These are phyloP conservation scores for Callocephalon fimbriatum DNA, from an alignment of 2,113 vertebrate genomes.

Conservation along the genomic window DNA sequence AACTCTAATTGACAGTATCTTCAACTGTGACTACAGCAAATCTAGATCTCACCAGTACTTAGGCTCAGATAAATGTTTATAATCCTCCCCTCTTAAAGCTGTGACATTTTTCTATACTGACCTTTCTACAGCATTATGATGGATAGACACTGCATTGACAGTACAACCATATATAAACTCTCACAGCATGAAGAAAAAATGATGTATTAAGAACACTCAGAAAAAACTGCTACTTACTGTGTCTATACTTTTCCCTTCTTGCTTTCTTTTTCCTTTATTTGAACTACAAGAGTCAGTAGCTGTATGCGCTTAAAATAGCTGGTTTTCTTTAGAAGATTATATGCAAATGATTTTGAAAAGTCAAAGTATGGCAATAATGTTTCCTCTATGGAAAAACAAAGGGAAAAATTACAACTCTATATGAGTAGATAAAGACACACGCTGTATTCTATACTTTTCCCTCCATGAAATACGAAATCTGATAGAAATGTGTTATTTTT, in stretches of 20 bases:
- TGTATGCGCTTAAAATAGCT: not conserved
- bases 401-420: not conserved
- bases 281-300: not conserved
- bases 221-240: not conserved
- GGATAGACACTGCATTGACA: not conserved
- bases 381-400: not conserved
- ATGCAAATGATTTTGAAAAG: not conserved
- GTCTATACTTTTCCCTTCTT: not conserved
- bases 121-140: not conserved
- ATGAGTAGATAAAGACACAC: not conserved
- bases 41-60: not conserved
- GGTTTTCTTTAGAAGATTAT: not conserved
- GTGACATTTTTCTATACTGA: not conserved
- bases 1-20: not conserved
- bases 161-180: not conserved
- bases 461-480: not conserved
- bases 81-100: not conserved
- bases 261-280: not conserved
- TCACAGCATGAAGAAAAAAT: not conserved
- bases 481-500: not conserved
- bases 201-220: not conserved
- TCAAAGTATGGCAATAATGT: not conserved
- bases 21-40: not conserved
- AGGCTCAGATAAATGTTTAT: not conserved
- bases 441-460: not conserved